These are phyloP conservation scores for Coregonus suidteri DNA, from an alignment of 2,797 vertebrate species.

Conservation along the genomic window DNA sequence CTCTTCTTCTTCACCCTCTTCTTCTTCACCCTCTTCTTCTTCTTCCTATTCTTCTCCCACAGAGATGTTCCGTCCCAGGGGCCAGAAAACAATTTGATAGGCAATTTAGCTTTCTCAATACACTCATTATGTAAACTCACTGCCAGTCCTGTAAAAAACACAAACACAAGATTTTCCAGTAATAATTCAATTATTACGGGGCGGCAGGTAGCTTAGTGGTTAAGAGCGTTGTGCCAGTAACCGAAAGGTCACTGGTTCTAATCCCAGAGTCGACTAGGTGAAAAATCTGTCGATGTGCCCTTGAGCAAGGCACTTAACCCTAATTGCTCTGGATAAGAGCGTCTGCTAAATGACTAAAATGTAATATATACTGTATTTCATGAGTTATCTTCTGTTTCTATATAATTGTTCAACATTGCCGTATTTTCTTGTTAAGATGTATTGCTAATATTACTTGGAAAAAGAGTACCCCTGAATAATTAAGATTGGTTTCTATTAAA, in stretches of 20 bases:
- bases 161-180: neutral
- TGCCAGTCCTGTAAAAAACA: conserved; percentile 17
- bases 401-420: too few species aligned
- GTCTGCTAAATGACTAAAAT: too few species aligned
- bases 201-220: too few species aligned
- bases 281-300: too few species aligned
- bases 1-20: conserved; percentile 22
- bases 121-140: conserved; percentile 19
- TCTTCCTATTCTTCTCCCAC: conserved; percentile 49
- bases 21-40: conserved; percentile 27
- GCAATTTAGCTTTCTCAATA: conserved; percentile 51
- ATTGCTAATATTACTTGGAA: too few species aligned
- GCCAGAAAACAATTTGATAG: conserved; percentile 58
- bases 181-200: neutral
- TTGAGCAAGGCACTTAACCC: too few species aligned
- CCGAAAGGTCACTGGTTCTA: too few species aligned
- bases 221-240: too few species aligned
- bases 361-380: too few species aligned
- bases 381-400: too few species aligned
- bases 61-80: conserved; percentile 58
- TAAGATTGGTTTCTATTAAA: neutral
- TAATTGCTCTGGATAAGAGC: too few species aligned
- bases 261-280: too few species aligned
- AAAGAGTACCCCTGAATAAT: neutral
- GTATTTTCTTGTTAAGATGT: neutral